Evolutionary conservation across 2,888 invertebrate genomes (phyloP).

Genomic region (Mesopsocus fuscifrons): DNA sequence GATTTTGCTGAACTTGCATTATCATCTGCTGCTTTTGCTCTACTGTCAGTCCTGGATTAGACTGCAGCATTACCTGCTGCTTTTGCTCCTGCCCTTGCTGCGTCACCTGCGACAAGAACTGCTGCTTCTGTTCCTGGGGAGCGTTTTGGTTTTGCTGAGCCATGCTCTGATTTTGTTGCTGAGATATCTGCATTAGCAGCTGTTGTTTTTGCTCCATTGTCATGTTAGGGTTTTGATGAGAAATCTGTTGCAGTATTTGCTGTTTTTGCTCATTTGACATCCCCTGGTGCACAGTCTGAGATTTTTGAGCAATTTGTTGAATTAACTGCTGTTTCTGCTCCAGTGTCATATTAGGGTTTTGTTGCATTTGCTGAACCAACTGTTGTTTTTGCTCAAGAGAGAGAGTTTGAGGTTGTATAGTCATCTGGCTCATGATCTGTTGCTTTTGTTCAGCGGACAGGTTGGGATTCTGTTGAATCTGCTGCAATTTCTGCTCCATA

Average conservation of each 20-base stretch:
- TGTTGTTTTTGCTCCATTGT: slow-evolving; percentile 24
- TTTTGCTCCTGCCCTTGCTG: slow-evolving; percentile 15
- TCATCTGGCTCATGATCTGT: too few relatives aligned
- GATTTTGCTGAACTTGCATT: slow-evolving; percentile 18
- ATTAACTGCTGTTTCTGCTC: slow-evolving; percentile 16
- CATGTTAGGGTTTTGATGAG: slow-evolving; percentile 22
- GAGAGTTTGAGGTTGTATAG: slow-evolving; percentile 22
- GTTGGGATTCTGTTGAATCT: slow-evolving; percentile 23
- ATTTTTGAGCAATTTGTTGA: slow-evolving; percentile 18
- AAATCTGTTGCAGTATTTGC: too few relatives aligned
- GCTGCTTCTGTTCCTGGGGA: background rate
- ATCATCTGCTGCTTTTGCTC: slow-evolving; percentile 28
- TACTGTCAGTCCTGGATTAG: slow-evolving; percentile 26
- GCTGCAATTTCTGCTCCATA: slow-evolving; percentile 21
- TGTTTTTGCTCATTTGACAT: slow-evolving; percentile 24
- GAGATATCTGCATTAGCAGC: slow-evolving; percentile 16
- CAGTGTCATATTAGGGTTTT: slow-evolving; percentile 15
- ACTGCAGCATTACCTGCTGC: slow-evolving; percentile 20
- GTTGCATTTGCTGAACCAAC: slow-evolving; percentile 17
- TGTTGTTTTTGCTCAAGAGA: slow-evolving; percentile 16
- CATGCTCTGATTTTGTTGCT: background rate
- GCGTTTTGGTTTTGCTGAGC: too few relatives aligned
- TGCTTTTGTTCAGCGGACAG: slow-evolving; percentile 23
- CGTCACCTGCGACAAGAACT: slow-evolving; percentile 13
- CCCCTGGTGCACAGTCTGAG: slow-evolving; percentile 18